phyloP scores from a whole-genome alignment of 2,113 vertebrate genomes.

The Bambusicola thoracicus region DNA sequence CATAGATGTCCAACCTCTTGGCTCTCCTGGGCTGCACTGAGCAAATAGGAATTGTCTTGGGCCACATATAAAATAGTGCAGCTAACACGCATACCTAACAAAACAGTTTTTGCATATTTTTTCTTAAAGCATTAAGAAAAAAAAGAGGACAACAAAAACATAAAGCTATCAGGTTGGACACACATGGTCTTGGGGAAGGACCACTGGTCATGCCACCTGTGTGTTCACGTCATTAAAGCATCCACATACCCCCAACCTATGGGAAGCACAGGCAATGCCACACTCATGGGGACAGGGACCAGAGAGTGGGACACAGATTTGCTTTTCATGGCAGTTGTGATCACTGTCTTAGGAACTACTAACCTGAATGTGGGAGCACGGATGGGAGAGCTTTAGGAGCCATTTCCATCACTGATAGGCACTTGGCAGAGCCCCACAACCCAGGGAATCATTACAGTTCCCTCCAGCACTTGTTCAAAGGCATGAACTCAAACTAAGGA shows the following conservation, averaged over 20 bases:
- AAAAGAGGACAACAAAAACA: too few relatives aligned
- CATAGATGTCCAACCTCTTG: background rate
- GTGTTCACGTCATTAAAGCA: background rate
- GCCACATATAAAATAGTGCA: too few relatives aligned
- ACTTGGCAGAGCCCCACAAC: background rate
- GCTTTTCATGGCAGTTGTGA: background rate
- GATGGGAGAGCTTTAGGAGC: background rate
- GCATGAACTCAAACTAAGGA: background rate
- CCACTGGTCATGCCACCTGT: background rate
- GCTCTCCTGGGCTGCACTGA: too few relatives aligned
- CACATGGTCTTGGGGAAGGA: background rate
- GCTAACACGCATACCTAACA: too few relatives aligned
- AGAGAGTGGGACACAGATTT: background rate
- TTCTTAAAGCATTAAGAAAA: too few relatives aligned
- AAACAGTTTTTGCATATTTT: too few relatives aligned
- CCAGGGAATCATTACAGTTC: background rate
- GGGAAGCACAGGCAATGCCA: background rate
- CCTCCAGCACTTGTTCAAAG: background rate
- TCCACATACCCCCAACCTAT: background rate
- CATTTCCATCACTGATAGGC: background rate
- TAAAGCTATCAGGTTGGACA: background rate
- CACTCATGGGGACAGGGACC: background rate
- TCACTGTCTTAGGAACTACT: background rate
- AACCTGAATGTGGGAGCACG: rapidly evolving
- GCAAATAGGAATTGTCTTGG: too few relatives aligned